These are phyloP conservation scores for Neogobius melanostomus DNA, from an alignment of 2,113 vertebrate genomes.

Conservation along the genomic window DNA sequence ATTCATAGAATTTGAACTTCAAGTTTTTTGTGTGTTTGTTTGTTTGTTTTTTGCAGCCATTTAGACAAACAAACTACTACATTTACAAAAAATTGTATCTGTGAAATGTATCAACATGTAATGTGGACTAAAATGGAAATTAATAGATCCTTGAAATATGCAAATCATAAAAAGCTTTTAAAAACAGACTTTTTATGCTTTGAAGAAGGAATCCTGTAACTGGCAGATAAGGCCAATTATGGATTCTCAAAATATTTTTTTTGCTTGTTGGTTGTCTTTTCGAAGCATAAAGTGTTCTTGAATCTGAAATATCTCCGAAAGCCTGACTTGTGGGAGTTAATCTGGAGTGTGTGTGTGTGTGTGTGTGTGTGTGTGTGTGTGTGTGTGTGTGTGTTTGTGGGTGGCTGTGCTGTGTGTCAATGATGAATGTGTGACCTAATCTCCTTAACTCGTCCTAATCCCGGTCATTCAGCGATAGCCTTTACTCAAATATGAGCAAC, in stretches of 20 bases:
- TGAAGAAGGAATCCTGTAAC: too few species aligned
- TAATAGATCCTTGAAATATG: too few species aligned
- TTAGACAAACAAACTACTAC: too few species aligned
- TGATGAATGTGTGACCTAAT: slow-evolving; percentile 80
- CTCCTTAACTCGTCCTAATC: slow-evolving; percentile 84
- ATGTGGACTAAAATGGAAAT: too few species aligned
- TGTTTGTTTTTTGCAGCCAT: too few species aligned
- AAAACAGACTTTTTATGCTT: too few species aligned
- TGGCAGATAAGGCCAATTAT: too few species aligned
- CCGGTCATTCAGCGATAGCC: slow-evolving; percentile 83
- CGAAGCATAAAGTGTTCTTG: neutral
- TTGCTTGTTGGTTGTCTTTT: neutral
- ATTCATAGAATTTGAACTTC: too few species aligned
- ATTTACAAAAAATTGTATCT: too few species aligned
- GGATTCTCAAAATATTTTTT: neutral
- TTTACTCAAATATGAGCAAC: slow-evolving; percentile 84
- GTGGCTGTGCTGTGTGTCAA: slow-evolving; percentile 66
- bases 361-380: slow-evolving; percentile 61
- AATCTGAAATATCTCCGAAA: neutral
- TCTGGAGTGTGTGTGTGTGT: slow-evolving; percentile 9
- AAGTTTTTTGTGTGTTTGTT: too few species aligned
- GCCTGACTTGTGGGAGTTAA: slow-evolving; percentile 2
- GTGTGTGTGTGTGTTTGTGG: slow-evolving; percentile 22
- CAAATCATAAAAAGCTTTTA: too few species aligned
- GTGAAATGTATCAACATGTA: too few species aligned